Conservation (phyloP, 2,113 vertebrate species). For the Tor tambroides region DNA sequence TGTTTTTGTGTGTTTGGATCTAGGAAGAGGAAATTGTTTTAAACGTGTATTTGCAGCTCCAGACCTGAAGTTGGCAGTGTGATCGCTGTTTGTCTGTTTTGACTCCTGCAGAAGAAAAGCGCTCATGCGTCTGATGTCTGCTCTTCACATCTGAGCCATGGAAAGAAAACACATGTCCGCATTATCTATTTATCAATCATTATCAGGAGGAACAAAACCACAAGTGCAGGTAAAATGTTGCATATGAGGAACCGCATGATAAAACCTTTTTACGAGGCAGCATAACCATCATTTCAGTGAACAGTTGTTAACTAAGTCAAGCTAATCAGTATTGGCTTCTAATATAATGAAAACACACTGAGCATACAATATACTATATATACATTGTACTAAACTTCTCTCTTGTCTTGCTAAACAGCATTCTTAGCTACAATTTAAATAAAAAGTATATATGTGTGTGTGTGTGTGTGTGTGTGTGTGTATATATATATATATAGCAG, state of each 20-base stretch:
- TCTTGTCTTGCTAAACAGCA: neutral
- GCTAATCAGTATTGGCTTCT: neutral
- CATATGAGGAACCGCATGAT: neutral
- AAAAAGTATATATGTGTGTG: too few species aligned
- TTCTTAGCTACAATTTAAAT: neutral
- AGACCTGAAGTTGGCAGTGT: neutral
- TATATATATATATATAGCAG: too few species aligned
- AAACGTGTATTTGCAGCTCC: neutral
- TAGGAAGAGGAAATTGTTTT: neutral
- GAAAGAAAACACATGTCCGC: slow-evolving; percentile 76
- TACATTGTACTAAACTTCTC: neutral
- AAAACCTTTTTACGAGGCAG: neutral
- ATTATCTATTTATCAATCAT: slow-evolving; percentile 70
- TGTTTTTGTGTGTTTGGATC: neutral
- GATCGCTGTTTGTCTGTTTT: neutral
- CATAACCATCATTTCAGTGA: neutral
- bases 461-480: too few species aligned
- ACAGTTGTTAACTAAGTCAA: neutral
- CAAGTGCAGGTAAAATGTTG: slow-evolving; percentile 59
- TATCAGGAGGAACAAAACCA: slow-evolving; percentile 52
- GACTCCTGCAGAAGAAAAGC: neutral
- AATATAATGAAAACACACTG: neutral
- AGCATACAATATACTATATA: neutral
- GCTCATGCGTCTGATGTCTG: neutral
- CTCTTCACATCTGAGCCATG: slow-evolving; percentile 61